phyloP scores from a whole-genome alignment of 2,888 invertebrate species.

The Drosophila setosimentum region DNA sequence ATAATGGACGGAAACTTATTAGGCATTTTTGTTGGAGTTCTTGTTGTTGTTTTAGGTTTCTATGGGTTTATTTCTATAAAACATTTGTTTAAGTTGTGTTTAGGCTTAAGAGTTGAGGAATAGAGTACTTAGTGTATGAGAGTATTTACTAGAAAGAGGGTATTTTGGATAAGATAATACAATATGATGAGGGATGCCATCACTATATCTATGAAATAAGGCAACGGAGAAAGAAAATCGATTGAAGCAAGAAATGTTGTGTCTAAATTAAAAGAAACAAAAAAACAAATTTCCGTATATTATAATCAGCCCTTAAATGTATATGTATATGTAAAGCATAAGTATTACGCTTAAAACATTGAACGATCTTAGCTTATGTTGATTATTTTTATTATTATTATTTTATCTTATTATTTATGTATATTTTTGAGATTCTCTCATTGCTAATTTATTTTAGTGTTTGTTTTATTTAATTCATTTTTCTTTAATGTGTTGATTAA shows the following conservation, averaged over 20 bases:
- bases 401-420: slow-evolving; percentile 26
- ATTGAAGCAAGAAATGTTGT: slow-evolving; percentile 11
- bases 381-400: slow-evolving; percentile 34
- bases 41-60: slow-evolving; percentile 44
- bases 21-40: slow-evolving; percentile 78
- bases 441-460: slow-evolving; percentile 50
- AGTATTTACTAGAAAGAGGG: slow-evolving; percentile 30
- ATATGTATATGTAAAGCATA: slow-evolving; percentile 64
- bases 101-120: slow-evolving; percentile 35
- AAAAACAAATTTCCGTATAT: slow-evolving; percentile 83
- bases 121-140: slow-evolving; percentile 33
- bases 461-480: slow-evolving; percentile 39
- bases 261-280: slow-evolving; percentile 30
- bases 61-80: slow-evolving; percentile 59
- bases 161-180: slow-evolving; percentile 17
- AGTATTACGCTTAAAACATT: slow-evolving; percentile 45
- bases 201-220: slow-evolving; percentile 6
- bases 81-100: slow-evolving; percentile 41
- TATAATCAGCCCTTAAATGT: slow-evolving; percentile 85
- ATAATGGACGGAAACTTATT: slow-evolving; percentile 85
- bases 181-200: slow-evolving; percentile 20
- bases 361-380: slow-evolving; percentile 59
- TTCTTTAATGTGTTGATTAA: slow-evolving; percentile 49
- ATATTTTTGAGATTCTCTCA: slow-evolving; percentile 30
- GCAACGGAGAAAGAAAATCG: slow-evolving; percentile 12